Conservation (phyloP, 1,140 invertebrate species). For the Carposina sasakii region DNA sequence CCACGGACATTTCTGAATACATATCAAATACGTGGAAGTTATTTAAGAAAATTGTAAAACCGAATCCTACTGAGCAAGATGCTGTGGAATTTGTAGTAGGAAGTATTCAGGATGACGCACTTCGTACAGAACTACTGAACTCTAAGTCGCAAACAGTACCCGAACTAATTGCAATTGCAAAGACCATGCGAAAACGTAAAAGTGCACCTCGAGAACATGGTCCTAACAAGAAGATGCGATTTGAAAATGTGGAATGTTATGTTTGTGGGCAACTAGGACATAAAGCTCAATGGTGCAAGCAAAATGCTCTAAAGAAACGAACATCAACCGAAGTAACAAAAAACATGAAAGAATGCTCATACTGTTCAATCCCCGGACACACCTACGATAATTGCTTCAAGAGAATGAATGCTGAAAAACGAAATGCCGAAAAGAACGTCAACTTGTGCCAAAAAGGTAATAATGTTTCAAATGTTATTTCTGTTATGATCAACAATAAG, state of each 20-base stretch:
- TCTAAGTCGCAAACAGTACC: too few species aligned
- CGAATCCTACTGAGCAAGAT: not conserved
- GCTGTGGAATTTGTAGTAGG: too few species aligned
- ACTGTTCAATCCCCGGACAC: slow-evolving; percentile 7
- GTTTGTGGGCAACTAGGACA: slow-evolving; percentile 5
- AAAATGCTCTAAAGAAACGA: not conserved
- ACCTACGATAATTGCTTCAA: slow-evolving; percentile 15
- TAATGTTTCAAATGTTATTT: slow-evolving; percentile 30
- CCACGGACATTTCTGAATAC: not conserved
- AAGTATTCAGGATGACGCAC: too few species aligned
- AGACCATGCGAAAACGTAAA: not conserved
- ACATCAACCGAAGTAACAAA: not conserved
- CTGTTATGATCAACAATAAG: not conserved
- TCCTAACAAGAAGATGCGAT: not conserved
- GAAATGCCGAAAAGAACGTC: slow-evolving; percentile 4
- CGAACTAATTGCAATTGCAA: not conserved
- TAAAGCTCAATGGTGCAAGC: not conserved
- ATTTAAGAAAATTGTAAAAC: not conserved
- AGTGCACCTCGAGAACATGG: not conserved
- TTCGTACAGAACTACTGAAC: too few species aligned
- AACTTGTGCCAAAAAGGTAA: slow-evolving; percentile 14
- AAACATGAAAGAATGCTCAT: slow-evolving; percentile 7
- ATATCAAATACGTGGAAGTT: not conserved
- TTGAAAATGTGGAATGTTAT: not conserved
- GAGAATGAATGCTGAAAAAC: slow-evolving; percentile 2